phyloP scores from a whole-genome alignment of 2,113 vertebrate genomes.

The Petromus typicus region DNA sequence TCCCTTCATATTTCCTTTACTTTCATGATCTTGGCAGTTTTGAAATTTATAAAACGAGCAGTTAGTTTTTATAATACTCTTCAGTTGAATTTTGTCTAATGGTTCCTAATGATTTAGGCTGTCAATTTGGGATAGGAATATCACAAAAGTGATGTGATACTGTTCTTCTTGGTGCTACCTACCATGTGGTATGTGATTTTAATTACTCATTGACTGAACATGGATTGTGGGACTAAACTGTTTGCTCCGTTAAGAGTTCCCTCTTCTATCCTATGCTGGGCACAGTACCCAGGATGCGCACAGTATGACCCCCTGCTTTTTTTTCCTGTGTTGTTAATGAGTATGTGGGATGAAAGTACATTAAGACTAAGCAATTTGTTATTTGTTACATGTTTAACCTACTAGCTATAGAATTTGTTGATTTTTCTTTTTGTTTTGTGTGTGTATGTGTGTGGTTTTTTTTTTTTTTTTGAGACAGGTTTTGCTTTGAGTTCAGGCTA shows the following conservation, averaged over 20 bases:
- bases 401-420: background rate
- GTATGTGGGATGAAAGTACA: background rate
- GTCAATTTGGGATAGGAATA: background rate
- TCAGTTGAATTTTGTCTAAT: background rate
- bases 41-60: background rate
- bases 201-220: background rate
- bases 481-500: no score
- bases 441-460: no score
- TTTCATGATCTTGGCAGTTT: background rate
- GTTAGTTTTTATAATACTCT: background rate
- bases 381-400: background rate
- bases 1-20: background rate
- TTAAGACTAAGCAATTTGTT: background rate
- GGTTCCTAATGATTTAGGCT: background rate
- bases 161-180: background rate
- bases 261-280: no score
- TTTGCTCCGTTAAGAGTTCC: background rate
- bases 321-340: background rate
- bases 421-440: slow-evolving; percentile 44
- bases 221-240: background rate
- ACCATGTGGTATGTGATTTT: background rate
- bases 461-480: no score
- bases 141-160: background rate
- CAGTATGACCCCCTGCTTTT: background rate
- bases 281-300: no score